Evolutionary conservation across 2,888 invertebrate species (phyloP), one percentile per base, ranked within the genome.

Genomic region (Polydrusus cervinus): DNA sequence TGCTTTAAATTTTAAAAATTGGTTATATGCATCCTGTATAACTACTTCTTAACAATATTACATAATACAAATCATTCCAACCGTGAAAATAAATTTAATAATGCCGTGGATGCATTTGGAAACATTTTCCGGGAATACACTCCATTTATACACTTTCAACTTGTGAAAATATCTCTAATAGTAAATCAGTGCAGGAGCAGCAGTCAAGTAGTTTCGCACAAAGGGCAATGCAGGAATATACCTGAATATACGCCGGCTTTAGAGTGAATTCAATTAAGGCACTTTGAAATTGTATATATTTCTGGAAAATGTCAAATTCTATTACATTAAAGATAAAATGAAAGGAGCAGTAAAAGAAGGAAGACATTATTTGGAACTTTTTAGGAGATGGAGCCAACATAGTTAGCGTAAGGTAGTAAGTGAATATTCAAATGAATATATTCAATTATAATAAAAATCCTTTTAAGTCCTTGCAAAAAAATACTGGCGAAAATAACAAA

Each of bases 131-230:
- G 2, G 8, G 51, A 51, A 51, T 18, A 51, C 30, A 53, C 53
- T 53, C 30, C 30, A 53, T 53, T 53, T 53, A 25, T 30, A 25
- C 25, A 53, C 11, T 30, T 30, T 53, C 53, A n/a, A 53, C 8
- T 30, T 53, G 13, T 6, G 30, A 30, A 53, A 53, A 53, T 53
- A n/a, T 53, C n/a, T 25, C 25, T 30, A 30, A 51, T 13, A 11
- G 51, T 25, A 30, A 53, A 53, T 53, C 25, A 53, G 53, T 25
- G 53, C 20, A 53, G n/a, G 53, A 53, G 30, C 53, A 53, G 53
- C 13, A 53, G 53, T 53, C 53, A 53, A 53, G 53, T 53, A 16
- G 53, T 53, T 53, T 30, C 11, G 20, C 25, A 53, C 53, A 53
- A 53, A 25, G 53, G 13, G 7, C 53, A n/a, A n/a, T 53, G 30